phyloP scores from a whole-genome alignment of 1,140 invertebrate species.

The Drosophila eugracilis region DNA sequence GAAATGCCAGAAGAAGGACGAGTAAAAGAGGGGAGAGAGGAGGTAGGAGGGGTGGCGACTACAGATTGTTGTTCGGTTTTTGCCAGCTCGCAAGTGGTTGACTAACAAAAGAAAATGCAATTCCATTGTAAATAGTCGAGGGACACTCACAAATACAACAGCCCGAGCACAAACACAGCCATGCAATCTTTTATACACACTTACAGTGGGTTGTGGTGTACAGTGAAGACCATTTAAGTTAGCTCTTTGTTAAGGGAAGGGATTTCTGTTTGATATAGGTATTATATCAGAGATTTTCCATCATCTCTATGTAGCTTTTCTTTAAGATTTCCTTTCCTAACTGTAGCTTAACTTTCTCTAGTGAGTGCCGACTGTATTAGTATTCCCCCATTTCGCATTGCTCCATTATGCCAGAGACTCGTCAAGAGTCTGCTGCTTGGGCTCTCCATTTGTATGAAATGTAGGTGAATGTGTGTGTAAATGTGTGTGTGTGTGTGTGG shows the following conservation, averaged over 20 bases:
- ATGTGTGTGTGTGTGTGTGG: constrained; percentile 42
- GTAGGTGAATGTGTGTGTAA: constrained; percentile 14
- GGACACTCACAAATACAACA: constrained; percentile 39
- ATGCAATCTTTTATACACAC: constrained; percentile 25
- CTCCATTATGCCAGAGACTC: constrained; percentile 72
- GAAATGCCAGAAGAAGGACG: constrained; percentile 18
- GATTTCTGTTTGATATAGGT: no score
- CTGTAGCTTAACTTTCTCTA: not conserved
- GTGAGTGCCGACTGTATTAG: constrained; percentile 33
- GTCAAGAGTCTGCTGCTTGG: constrained; percentile 65
- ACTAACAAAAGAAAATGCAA: constrained; percentile 75
- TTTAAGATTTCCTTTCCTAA: constrained; percentile 1
- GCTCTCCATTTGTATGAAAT: constrained; percentile 64
- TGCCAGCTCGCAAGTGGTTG: constrained; percentile 40
- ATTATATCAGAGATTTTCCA: no score
- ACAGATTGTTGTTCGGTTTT: constrained; percentile 34
- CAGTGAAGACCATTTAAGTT: constrained; percentile 9
- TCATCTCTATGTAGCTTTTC: no score
- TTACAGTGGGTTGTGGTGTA: constrained; percentile 12
- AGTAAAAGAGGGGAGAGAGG: not conserved
- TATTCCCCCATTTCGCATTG: constrained; percentile 44
- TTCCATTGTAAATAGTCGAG: constrained; percentile 79
- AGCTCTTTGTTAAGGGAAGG: no score
- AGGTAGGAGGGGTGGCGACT: not conserved
- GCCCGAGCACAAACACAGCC: constrained; percentile 7